These are phyloP conservation scores for Hyperopisus bebe DNA, from an alignment of 2,113 vertebrate genomes.

Conservation along the genomic window DNA sequence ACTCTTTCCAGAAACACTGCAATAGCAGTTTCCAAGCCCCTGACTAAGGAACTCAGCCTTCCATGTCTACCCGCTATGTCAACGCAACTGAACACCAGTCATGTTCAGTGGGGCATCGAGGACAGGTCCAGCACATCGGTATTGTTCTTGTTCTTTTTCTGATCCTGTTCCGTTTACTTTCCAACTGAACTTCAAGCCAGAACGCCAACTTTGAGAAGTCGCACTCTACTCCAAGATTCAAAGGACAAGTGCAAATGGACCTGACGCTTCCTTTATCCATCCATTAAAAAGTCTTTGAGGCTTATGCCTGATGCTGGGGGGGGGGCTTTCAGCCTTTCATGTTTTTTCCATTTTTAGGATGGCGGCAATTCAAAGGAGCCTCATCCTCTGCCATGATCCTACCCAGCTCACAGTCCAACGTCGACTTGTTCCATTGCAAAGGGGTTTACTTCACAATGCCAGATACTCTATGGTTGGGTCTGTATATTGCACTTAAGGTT, in stretches of 20 bases:
- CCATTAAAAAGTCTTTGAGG: neutral
- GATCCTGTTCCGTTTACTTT: neutral
- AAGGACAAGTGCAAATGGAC: neutral
- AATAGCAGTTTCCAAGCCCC: neutral
- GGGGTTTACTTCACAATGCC: neutral
- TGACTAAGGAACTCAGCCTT: neutral
- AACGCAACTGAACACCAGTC: neutral
- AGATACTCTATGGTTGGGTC: neutral
- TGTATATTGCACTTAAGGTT: neutral
- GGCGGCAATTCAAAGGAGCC: neutral
- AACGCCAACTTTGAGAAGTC: neutral
- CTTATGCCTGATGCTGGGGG: neutral
- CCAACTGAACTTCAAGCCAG: neutral
- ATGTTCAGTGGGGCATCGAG: neutral
- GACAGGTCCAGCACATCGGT: neutral
- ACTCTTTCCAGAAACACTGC: neutral
- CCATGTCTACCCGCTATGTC: neutral
- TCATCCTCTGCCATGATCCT: neutral
- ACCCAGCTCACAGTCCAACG: neutral
- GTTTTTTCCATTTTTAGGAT: conserved; percentile 2
- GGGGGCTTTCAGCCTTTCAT: neutral
- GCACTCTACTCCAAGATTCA: neutral
- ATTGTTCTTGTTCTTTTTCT: neutral
- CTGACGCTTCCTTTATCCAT: neutral
- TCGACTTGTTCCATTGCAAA: neutral